A percentile compares a stretch with the other conserved stretches of the same genome.
Conservation (phyloP, 1,140 invertebrate genomes). For the Colletes latitarsis region DNA sequence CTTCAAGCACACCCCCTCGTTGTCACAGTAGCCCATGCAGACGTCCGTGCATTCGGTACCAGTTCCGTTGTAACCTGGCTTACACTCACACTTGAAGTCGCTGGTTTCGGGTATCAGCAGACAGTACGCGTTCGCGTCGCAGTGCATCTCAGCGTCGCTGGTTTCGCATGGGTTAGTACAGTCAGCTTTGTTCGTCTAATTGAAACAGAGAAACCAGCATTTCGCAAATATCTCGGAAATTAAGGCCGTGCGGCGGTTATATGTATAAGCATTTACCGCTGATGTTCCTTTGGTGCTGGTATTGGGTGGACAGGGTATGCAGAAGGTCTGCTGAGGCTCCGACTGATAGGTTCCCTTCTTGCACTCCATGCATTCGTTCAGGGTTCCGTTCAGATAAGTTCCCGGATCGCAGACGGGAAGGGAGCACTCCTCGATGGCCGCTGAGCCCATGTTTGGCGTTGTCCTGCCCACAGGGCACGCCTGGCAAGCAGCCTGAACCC, state of each 20-base stretch:
- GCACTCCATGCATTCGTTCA: conserved; percentile 93
- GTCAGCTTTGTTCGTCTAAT: conserved; percentile 88
- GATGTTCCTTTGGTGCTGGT: conserved; percentile 93
- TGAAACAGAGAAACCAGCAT: neutral
- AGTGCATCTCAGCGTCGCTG: conserved; percentile 91
- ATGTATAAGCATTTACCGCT: conserved; percentile 83
- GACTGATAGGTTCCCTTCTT: conserved; percentile 96
- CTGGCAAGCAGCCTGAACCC: conserved; percentile 93
- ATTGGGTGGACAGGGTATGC: conserved; percentile 94
- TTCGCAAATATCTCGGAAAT: too few relatives aligned
- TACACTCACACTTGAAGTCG: conserved; percentile 96
- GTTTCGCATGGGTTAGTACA: conserved; percentile 96
- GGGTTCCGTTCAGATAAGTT: conserved; percentile 91
- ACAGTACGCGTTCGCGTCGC: conserved; percentile 94
- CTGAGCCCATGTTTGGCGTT: conserved; percentile 91
- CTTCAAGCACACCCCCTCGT: conserved; percentile 95
- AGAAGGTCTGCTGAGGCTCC: conserved; percentile 93
- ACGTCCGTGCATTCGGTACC: conserved; percentile 92
- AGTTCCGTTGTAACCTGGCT: conserved; percentile 95
- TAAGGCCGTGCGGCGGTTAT: neutral
- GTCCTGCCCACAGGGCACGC: conserved; percentile 94
- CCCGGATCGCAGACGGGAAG: conserved; percentile 93
- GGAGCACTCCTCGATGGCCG: conserved; percentile 94
- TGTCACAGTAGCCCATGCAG: conserved; percentile 93
- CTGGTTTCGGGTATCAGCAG: conserved; percentile 91